Evolutionary conservation across 2,888 invertebrate genomes (phyloP), one percentile per base, ranked within the genome.

Genomic region (Deilephila porcellus): DNA sequence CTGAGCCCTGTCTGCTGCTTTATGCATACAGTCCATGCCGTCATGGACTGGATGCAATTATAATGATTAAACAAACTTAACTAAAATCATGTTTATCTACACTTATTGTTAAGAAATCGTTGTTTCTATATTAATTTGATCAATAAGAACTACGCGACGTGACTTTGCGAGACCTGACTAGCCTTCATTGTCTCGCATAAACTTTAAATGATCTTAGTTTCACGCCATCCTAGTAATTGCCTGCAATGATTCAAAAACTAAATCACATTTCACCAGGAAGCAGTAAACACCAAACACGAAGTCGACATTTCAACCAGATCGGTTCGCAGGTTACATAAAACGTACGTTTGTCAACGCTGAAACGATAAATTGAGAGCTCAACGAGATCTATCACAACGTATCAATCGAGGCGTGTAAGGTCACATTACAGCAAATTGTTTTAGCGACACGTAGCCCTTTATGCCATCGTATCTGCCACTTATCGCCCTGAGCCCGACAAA

Each of bases 401-500:
- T 67, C 67, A 67, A 67, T 67, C 67, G 62, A 52, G 25, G 45
- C 67, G 72, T 56, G 20, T 77, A 71, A 32, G 32, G 73, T n/a
- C 71, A 74, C 75, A 76, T 29, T 74, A 76, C 19, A 32, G 77
- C 74, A 79, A 82, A 80, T 82, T 80, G 84, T 86, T 84, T 83
- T 81, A 83, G 86, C 82, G 86, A 88, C 90, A 87, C 83, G 84
- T 86, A 81, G 81, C 80, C 73, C 77, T 86, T 87, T 85, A 88
- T 85, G 78, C 79, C 83, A 78, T 60, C 77, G 79, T 76, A 79
- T 78, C 78, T 78, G 79, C 86, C 88, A 87, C 88, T 89, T 89
- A 90, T 88, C 86, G 89, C 89, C 86, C 74, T 81, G 80, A 88
- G 88, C 86, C 80, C 83, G 80, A 89, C 93, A 91, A 91, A 91